A percentile compares a stretch with the other conserved stretches of the same genome.
phyloP scores from a whole-genome alignment of 2,797 vertebrate genomes.

The Graptemys geographica region DNA sequence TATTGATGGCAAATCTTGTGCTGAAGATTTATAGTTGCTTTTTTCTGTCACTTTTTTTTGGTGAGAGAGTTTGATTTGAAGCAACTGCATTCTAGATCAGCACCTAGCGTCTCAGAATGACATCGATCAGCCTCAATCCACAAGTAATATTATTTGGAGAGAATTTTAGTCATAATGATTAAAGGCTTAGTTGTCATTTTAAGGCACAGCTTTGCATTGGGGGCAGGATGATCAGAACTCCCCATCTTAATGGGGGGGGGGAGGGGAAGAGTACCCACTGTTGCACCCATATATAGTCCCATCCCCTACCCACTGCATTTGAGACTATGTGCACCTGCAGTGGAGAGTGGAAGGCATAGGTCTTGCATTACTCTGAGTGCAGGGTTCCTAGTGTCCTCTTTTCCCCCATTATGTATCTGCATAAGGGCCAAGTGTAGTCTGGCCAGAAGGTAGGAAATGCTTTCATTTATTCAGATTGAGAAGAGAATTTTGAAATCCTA shows the following conservation, averaged over 20 bases:
- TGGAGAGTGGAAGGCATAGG: rapidly evolving
- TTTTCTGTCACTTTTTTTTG: slow-evolving; percentile 2
- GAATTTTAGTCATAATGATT: not conserved
- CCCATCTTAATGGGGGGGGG: rapidly evolving
- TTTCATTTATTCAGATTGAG: not conserved
- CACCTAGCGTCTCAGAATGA: not conserved
- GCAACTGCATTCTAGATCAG: not conserved
- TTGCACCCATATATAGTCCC: not conserved
- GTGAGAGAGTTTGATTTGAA: not conserved
- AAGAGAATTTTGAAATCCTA: not conserved
- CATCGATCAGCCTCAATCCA: not conserved
- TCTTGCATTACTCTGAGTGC: not conserved
- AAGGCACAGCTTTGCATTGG: not conserved
- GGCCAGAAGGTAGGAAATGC: not conserved
- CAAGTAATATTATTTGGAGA: not conserved
- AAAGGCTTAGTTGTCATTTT: not conserved
- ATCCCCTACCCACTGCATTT: not conserved
- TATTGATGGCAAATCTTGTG: not conserved
- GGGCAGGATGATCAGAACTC: not conserved
- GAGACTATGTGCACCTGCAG: not conserved
- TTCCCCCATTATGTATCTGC: not conserved
- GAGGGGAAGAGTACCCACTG: not conserved
- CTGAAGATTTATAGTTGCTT: not conserved
- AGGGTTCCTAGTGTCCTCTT: not conserved
- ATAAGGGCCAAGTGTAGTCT: not conserved